phyloP scores from a whole-genome alignment of 2,113 vertebrate genomes.

The Bos taurus region DNA sequence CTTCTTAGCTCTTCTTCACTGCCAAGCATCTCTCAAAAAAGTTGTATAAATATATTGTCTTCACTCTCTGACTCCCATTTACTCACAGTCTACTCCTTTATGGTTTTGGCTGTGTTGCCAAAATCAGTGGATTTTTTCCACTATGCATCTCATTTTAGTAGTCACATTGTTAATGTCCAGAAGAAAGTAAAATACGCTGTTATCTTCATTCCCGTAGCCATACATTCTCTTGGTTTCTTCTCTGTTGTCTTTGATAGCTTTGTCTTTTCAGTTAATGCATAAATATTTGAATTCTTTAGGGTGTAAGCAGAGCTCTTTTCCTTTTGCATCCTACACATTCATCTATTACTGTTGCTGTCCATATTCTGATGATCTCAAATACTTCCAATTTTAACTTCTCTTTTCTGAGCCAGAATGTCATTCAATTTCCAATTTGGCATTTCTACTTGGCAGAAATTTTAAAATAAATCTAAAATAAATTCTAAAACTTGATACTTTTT shows the following conservation, averaged over 20 bases:
- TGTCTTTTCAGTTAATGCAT: not conserved
- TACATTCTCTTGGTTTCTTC: not conserved
- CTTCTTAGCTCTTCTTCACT: not conserved
- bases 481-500: not conserved
- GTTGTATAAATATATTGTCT: not conserved
- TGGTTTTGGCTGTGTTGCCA: not conserved
- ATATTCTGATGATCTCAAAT: not conserved
- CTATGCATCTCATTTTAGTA: not conserved
- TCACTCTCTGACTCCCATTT: not conserved
- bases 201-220: not conserved
- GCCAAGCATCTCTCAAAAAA: not conserved
- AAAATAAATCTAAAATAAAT: slow-evolving; percentile 39
- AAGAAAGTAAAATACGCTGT: not conserved
- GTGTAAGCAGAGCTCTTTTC: not conserved
- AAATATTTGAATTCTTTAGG: not conserved
- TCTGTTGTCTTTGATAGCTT: not conserved
- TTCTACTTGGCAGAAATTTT: not conserved
- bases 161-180: not conserved
- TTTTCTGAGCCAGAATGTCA: not conserved
- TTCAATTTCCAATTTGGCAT: not conserved
- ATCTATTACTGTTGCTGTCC: not conserved
- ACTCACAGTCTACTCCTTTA: not conserved
- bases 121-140: not conserved
- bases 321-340: not conserved
- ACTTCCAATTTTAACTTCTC: not conserved